Evolutionary conservation across 2,888 invertebrate genomes (phyloP), one percentile per base, ranked within the genome.

Genomic region (Cheilosia urbana): DNA sequence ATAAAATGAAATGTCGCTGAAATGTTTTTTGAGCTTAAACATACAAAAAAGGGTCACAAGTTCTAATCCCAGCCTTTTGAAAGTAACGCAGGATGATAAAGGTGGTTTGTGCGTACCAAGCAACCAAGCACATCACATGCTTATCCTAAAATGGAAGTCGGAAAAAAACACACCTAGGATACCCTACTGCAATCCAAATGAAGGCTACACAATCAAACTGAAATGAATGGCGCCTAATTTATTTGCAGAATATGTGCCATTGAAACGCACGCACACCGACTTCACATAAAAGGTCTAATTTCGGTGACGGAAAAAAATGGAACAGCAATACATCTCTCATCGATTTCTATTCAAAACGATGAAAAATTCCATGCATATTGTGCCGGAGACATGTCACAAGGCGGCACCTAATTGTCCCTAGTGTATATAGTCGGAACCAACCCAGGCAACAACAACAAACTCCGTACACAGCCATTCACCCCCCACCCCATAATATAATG

Each of bases 351-450:
- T 58, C 47, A 77, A 53, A 69, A 34, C 37, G 77, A 62, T 69
- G 37, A 13, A 37, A 77, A 68, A 77, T 68, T 77, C 76, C 42
- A 77, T 77, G 69, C 77, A 77, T 69, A 77, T 77, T 63, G 49
- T 55, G 37, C 60, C 34, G 5, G 37, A 53, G 62, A 37, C 77
- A 77, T 77, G 77, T 63, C 77, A 77, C 77, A 69, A 55, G 69
- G 47, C 34, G 53, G 53, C 58, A 51, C 83, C 72, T 78, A 78
- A 73, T 68, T 68, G 73, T 30, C 37, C 45, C 68, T 69, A 58
- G 51, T 69, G 65, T 73, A 53, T 51, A 73, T 45, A 55, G 30
- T 42, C 42, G 53, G 13, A 63, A 45, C 17, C 34, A 34, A 49
- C 65, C 55, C 62, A 66, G 45, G 21, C 49, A 63, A 77, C 51